Evolutionary conservation across 2,113 vertebrate species (phyloP), one percentile per base, ranked within the genome.

Genomic region (Pithys albifrons): DNA sequence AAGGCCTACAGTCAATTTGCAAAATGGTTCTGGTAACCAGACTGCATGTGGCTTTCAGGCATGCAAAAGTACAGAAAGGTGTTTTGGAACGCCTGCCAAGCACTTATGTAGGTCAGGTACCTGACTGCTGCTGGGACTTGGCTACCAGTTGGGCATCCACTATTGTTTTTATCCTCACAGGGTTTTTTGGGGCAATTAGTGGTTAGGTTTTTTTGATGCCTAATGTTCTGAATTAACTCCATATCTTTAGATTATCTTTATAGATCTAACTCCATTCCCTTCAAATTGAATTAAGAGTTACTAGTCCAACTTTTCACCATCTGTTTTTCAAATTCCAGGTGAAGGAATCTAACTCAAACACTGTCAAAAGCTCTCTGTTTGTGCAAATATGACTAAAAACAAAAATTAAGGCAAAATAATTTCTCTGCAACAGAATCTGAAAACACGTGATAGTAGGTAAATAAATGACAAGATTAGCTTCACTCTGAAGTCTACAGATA

Each of bases 371-470:
- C 31, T 85, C 52, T 72, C 33, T 58, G 37, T n/a, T 91, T 46
- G 45, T 66, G 29, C 46, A 86, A 94, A 24, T 66, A 73, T 64
- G 27, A 75, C 35, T 72, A 59, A 61, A 92, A 83, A 1, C 5
- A 91, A 77, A 90, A 91, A 83, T 29, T 45, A 95, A 96, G 80
- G 91, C 75, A 93, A 93, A 89, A 57, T 41, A 74, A 39, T 52
- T 86, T 76, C 35, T 88, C 15, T 29, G 52, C 46, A 91, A 92
- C 31, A 61, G 52, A 81, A 57, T 74, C 43, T 35, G 55, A 90
- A 88, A 69, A 74, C 23, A 18, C 54, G n/a, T 70, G 37, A 81
- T 24, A 91, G 18, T 3, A 91, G 28, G 57, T 33, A 94, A 81
- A 64, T 39, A 64, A 61, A 67, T 12, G 48, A 59, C 23, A 80